Base-by-base conservation (phyloP, 2,113 vertebrate genomes). In the Arizona elegans region DNA sequence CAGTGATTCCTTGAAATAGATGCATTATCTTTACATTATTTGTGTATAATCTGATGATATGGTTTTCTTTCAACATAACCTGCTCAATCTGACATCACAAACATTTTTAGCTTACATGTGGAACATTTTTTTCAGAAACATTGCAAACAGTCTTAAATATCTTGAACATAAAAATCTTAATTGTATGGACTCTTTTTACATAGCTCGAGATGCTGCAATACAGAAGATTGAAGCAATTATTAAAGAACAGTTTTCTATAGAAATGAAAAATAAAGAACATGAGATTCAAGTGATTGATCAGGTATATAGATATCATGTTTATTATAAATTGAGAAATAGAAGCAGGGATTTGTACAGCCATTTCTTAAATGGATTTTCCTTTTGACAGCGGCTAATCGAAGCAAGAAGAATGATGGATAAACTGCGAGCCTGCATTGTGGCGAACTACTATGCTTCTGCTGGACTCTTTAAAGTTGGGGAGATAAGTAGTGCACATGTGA, bases 331-430 rank as follows among this genome's bases (percentile, higher is more conserved):
- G 53, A 15, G 5, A 8, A 0, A 81, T 0, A 85, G n/a, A 81
- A 89, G 8, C 1, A 24, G 24, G 24, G 17, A 7, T 91, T 9
- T 92, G 50, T 91, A 52, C 90, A 53, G n/a, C 93, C 58, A 8
- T 0, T 0, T 81, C 55, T 0, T 94, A 95, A 15, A 53, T 0
- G 12, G 62, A 43, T 29, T 87, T 53, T 92, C 94, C 50, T 93
- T 94, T 95, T 92, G 58, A 0, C 96, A 99, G 99, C 98, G 99
- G 62, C 97, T 99, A 92, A 98, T 98, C 94, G 99, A 99, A 97
- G 99, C 99, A 38, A 98, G 99, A 94, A 98, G 99, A 96, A 99
- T 99, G 99, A 99, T 99, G 99, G 99, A 99, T 97, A 99, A 99
- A 96, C 97, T 99, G 43, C 98, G 99, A 90, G 99, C 99, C 93